These are phyloP conservation scores for Hemithea aestivaria DNA, from an alignment of 2,888 invertebrate species.

Conservation along the genomic window DNA sequence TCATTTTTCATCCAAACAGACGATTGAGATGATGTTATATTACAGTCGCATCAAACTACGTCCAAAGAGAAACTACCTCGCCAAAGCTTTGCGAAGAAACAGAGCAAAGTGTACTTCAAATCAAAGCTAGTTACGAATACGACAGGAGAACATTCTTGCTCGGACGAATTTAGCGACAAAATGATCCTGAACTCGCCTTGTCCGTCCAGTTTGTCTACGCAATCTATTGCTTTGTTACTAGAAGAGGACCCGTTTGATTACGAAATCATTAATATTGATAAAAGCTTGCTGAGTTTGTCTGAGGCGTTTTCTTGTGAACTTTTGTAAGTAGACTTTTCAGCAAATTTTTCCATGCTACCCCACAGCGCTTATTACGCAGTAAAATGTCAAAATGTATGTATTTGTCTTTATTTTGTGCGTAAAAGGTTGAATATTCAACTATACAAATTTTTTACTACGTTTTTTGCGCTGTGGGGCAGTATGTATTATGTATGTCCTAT, in stretches of 20 bases:
- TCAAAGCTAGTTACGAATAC: constrained; percentile 21
- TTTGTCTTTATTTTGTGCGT: no score
- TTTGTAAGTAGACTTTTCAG: constrained; percentile 37
- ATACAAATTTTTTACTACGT: no score
- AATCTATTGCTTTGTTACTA: constrained; percentile 38
- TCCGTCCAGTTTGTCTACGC: constrained; percentile 24
- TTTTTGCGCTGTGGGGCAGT: no score
- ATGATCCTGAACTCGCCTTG: constrained; percentile 27
- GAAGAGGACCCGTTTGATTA: constrained; percentile 68
- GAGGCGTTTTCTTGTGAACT: constrained; percentile 32
- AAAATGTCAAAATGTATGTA: no score
- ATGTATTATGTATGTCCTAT: no score
- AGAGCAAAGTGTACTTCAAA: constrained; percentile 47
- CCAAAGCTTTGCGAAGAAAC: constrained; percentile 14
- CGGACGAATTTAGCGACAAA: constrained; percentile 47
- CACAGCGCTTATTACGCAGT: no score
- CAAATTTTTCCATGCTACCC: no score
- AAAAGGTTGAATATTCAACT: no score
- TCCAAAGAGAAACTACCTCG: constrained; percentile 24
- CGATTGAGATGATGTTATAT: no score
- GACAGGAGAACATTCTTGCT: constrained; percentile 14
- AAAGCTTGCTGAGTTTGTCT: constrained; percentile 40
- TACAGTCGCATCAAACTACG: no score
- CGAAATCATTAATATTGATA: constrained; percentile 67
- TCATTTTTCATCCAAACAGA: no score